Percentiles rank a stretch among this genome's conserved stretches.
Evolutionary conservation across 2,113 vertebrate genomes (phyloP).

Genomic region (Syngnathus scovelli): DNA sequence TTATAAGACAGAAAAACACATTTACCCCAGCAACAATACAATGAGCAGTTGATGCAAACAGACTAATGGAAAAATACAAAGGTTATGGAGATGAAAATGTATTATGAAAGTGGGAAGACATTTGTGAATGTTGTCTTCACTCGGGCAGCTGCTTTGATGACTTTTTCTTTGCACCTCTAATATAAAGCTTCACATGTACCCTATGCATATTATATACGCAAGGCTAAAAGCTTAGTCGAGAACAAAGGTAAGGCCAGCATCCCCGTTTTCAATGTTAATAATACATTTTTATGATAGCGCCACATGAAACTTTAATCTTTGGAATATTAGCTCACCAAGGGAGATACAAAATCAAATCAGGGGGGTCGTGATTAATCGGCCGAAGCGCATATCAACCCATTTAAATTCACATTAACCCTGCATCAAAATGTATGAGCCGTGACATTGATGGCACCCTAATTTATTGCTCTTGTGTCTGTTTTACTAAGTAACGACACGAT

Average conservation of each 20-base stretch:
- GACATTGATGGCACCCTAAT: constrained; percentile 58
- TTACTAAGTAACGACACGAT: constrained; percentile 53
- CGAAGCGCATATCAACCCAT: constrained; percentile 65
- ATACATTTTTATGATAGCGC: constrained; percentile 70
- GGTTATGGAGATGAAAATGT: constrained; percentile 44
- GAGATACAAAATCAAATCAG: constrained; percentile 71
- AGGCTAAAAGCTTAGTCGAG: constrained; percentile 26
- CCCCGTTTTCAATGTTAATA: constrained; percentile 64
- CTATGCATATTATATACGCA: constrained; percentile 7
- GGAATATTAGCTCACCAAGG: constrained; percentile 70
- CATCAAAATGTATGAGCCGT: constrained; percentile 69
- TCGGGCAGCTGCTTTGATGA: constrained; percentile 35
- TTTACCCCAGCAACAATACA: constrained; percentile 63
- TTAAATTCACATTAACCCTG: constrained; percentile 72
- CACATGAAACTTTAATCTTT: constrained; percentile 73
- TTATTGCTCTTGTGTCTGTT: constrained; percentile 59
- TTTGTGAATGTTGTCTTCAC: background rate
- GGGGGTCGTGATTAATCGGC: constrained; percentile 68
- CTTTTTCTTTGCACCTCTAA: constrained; percentile 20
- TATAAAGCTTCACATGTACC: constrained; percentile 8
- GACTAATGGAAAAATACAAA: constrained; percentile 59
- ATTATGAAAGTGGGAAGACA: constrained; percentile 7
- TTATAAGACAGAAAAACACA: constrained; percentile 62
- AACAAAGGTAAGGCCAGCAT: constrained; percentile 28
- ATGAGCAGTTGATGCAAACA: constrained; percentile 64